These are phyloP conservation scores for Spodoptera littoralis DNA, from an alignment of 2,888 invertebrate species.

Conservation along the genomic window DNA sequence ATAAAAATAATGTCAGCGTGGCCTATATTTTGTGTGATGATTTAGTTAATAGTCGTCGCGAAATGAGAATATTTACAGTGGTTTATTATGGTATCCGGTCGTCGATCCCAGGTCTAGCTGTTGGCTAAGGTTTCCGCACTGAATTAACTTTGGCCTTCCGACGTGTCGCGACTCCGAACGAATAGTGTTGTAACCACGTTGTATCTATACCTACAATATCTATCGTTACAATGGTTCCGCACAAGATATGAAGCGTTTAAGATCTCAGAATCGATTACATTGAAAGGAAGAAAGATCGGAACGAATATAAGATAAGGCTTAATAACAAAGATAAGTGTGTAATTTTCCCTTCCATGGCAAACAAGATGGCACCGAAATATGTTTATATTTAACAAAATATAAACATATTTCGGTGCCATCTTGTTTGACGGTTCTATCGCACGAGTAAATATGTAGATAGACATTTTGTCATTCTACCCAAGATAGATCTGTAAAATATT, in stretches of 20 bases:
- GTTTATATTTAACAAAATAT: constrained; percentile 1
- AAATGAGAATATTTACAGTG: constrained; percentile 26
- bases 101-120: constrained; percentile 68
- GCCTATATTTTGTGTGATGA: constrained; percentile 30
- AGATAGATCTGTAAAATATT: constrained; percentile 7
- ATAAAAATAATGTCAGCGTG: constrained; percentile 14
- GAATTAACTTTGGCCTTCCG: constrained; percentile 76
- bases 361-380: not conserved
- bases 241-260: constrained; percentile 19
- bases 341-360: constrained; percentile 6
- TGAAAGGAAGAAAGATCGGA: constrained; percentile 31
- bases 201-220: constrained; percentile 10
- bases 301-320: constrained; percentile 30
- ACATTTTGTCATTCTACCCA: not conserved
- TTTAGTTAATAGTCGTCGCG: constrained; percentile 17
- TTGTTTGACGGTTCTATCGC: constrained; percentile 4
- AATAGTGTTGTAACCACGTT: constrained; percentile 28
- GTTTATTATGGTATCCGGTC: constrained; percentile 68
- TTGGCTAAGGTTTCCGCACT: constrained; percentile 70
- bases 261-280: constrained; percentile 24
- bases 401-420: not conserved
- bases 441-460: not conserved
- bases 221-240: constrained; percentile 20
- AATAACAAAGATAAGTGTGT: constrained; percentile 3
- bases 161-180: constrained; percentile 48